phyloP scores from a whole-genome alignment of 1,140 invertebrate species.

The Pseudomyrmex cubaensis region DNA sequence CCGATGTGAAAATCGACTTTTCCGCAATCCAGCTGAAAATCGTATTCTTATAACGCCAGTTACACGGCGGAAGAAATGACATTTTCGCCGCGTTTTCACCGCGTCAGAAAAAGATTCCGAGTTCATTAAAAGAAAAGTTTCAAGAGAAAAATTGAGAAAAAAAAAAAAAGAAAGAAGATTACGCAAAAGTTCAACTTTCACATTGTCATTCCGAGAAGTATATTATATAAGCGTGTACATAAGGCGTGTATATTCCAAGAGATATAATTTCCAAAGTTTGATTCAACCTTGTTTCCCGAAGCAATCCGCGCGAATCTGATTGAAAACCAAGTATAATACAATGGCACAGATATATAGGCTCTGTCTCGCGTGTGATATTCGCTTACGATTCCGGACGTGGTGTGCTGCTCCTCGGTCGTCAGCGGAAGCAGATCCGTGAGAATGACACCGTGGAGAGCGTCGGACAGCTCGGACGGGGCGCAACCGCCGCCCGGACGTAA shows the following conservation, averaged over 20 bases:
- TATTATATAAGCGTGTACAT: too few relatives aligned
- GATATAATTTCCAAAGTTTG: slow-evolving; percentile 1
- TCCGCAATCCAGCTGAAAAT: slow-evolving; percentile 21
- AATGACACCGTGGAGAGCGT: slow-evolving; percentile 95
- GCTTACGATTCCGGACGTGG: slow-evolving; percentile 96
- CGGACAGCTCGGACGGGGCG: slow-evolving; percentile 90
- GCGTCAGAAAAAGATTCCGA: background rate
- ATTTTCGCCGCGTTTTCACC: background rate
- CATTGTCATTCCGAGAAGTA: background rate
- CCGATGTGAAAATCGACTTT: slow-evolving; percentile 24
- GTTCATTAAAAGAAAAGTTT: too few relatives aligned
- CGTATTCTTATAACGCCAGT: background rate
- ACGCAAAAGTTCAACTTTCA: background rate
- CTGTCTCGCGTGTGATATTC: background rate
- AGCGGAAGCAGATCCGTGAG: slow-evolving; percentile 93
- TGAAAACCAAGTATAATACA: slow-evolving; percentile 7
- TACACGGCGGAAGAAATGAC: slow-evolving; percentile 16
- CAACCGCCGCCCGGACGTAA: slow-evolving; percentile 88
- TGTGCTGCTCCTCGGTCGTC: slow-evolving; percentile 91
- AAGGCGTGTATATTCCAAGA: too few relatives aligned
- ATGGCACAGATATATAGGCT: too few relatives aligned
- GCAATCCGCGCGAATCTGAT: slow-evolving; percentile 20
- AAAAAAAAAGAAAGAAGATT: background rate
- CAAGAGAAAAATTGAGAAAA: background rate
- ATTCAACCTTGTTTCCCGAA: background rate